Conservation (phyloP, 2,113 vertebrate species). For the Callionymus lyra region DNA sequence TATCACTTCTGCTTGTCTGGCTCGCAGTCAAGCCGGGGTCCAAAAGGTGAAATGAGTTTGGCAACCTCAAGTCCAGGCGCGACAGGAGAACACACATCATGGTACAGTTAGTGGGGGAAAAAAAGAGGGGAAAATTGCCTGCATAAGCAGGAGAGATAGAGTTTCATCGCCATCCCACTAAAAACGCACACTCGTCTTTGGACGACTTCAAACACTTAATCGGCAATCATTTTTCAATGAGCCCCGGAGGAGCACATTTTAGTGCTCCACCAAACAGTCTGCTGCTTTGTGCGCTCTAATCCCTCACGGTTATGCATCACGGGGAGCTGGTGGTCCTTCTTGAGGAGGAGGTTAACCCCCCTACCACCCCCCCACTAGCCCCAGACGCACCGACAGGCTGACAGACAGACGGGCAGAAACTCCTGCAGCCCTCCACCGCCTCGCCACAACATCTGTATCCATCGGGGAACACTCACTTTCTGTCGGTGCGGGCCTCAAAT, state of each 20-base stretch:
- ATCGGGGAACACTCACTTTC: constrained; percentile 66
- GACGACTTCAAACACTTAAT: constrained; percentile 73
- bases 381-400: constrained; percentile 32
- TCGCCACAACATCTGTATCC: constrained; percentile 61
- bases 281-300: constrained; percentile 66
- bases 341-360: constrained; percentile 58
- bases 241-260: constrained; percentile 70
- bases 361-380: too few species aligned
- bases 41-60: constrained; percentile 76
- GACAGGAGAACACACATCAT: constrained; percentile 67
- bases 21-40: constrained; percentile 67
- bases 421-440: constrained; percentile 26
- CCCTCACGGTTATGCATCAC: constrained; percentile 68
- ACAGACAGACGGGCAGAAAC: constrained; percentile 37
- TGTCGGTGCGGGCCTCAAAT: constrained; percentile 57
- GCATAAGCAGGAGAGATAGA: constrained; percentile 72
- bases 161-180: constrained; percentile 65
- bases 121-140: constrained; percentile 70
- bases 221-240: constrained; percentile 75
- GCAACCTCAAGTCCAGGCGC: constrained; percentile 61
- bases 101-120: constrained; percentile 61
- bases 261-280: constrained; percentile 67
- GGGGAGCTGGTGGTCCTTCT: constrained; percentile 53
- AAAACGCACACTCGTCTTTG: constrained; percentile 64
- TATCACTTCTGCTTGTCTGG: constrained; percentile 70